Percentiles rank a stretch among this genome's conserved stretches.
phyloP scores from a whole-genome alignment of 2,113 vertebrate species.

The Picathartes gymnocephalus region DNA sequence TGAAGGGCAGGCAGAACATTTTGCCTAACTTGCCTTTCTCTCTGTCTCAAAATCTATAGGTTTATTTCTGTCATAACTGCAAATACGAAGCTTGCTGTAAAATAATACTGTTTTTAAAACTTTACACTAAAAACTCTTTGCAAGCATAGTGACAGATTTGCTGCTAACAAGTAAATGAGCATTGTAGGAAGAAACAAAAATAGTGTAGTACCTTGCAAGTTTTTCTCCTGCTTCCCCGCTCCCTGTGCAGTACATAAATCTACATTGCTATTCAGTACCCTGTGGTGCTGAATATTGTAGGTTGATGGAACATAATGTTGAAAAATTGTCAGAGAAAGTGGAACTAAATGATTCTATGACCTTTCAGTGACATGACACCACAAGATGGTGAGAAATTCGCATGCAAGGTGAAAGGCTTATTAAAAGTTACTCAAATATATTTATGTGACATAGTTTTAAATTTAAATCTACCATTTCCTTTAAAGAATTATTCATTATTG shows the following conservation, averaged over 20 bases:
- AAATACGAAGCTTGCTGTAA: neutral
- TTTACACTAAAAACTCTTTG: neutral
- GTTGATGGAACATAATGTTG: neutral
- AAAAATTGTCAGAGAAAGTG: neutral
- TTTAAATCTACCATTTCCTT: neutral
- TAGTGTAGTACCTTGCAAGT: rapidly evolving
- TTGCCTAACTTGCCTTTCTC: neutral
- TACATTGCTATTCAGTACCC: neutral
- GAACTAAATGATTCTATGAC: neutral
- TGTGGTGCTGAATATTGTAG: neutral
- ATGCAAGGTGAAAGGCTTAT: neutral
- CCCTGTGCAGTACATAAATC: neutral
- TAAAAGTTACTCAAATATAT: neutral
- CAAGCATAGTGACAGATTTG: neutral
- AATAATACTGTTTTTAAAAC: neutral
- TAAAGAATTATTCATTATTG: neutral
- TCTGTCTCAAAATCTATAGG: neutral
- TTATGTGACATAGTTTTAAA: neutral
- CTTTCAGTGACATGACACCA: neutral
- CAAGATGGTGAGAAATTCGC: neutral
- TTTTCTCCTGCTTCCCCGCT: neutral
- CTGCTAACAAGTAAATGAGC: neutral
- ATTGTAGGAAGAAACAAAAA: neutral
- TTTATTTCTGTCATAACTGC: neutral
- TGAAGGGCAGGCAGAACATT: neutral